phyloP scores from a whole-genome alignment of 2,888 invertebrate species.

The Lithophane semibrunnea region DNA sequence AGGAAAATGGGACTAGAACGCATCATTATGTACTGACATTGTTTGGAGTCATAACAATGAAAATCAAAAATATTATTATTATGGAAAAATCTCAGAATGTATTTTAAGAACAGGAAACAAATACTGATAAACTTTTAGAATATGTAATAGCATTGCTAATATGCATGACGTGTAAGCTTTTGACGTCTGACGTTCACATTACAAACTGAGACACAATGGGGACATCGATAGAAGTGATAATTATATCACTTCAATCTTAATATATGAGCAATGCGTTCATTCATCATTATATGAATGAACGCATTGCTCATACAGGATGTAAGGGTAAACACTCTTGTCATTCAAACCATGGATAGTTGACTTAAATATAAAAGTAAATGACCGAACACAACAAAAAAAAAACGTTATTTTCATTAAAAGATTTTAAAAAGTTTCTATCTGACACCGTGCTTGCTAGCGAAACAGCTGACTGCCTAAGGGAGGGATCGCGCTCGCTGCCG shows the following conservation, averaged over 20 bases:
- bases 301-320: no score
- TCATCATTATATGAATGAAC: conserved; percentile 8
- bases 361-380: no score
- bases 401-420: no score
- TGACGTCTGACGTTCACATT: conserved; percentile 12
- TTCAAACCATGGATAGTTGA: no score
- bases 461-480: no score
- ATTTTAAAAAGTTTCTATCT: no score
- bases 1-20: neutral
- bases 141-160: neutral
- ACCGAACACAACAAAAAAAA: no score
- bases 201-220: neutral
- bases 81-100: neutral
- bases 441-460: no score
- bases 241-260: no score
- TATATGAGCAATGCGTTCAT: no score
- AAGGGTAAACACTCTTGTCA: no score
- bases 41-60: neutral
- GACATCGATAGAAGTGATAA: neutral
- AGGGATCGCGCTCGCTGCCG: no score
- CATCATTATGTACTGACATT: neutral
- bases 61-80: neutral
- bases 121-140: neutral
- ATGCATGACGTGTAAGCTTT: neutral
- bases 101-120: neutral